These are phyloP conservation scores for Hemichromis elongatus DNA, from an alignment of 2,113 vertebrate species.

Conservation along the genomic window DNA sequence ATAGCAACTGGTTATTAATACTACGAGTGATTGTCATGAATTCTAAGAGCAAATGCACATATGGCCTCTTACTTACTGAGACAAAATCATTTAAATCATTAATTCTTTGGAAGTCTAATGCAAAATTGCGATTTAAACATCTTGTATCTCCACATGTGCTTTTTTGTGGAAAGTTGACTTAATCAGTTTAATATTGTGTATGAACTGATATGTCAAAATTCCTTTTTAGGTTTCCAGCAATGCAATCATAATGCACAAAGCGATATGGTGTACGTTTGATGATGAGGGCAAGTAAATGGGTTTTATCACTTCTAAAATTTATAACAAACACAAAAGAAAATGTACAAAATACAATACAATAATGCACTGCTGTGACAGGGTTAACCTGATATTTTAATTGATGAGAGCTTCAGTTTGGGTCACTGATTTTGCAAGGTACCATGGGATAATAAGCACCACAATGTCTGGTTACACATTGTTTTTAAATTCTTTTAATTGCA, in stretches of 20 bases:
- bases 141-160: background rate
- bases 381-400: slow-evolving; percentile 53
- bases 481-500: slow-evolving; percentile 77
- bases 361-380: slow-evolving; percentile 12
- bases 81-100: background rate
- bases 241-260: background rate
- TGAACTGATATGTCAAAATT: background rate
- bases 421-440: slow-evolving; percentile 41
- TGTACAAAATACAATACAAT: background rate
- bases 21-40: background rate
- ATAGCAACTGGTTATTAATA: slow-evolving; percentile 49
- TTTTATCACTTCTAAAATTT: slow-evolving; percentile 33
- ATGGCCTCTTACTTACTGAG: background rate
- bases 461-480: slow-evolving; percentile 69
- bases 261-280: background rate
- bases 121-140: background rate
- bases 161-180: background rate
- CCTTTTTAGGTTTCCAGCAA: background rate
- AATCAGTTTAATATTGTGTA: background rate
- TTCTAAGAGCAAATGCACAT: slow-evolving; percentile 20
- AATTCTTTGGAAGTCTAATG: background rate
- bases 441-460: slow-evolving; percentile 60
- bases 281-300: background rate
- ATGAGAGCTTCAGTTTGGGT: slow-evolving; percentile 38
- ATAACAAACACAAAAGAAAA: background rate